Percentiles rank a stretch among this genome's conserved stretches.
These are phyloP conservation scores for Drosophila mimetica DNA, from an alignment of 2,888 invertebrate genomes.

Conservation along the genomic window DNA sequence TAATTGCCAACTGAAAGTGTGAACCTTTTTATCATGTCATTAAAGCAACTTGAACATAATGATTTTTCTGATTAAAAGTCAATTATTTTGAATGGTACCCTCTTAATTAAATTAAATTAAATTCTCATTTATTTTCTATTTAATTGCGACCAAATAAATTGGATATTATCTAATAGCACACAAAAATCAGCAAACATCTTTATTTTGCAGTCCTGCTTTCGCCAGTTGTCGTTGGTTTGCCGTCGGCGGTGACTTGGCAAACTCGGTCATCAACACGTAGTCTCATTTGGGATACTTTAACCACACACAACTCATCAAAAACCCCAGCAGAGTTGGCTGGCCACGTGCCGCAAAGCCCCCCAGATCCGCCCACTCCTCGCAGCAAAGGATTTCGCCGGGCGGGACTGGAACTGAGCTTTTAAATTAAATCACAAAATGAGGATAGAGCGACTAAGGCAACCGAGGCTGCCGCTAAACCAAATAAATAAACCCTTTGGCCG, in stretches of 20 bases:
- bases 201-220: slow-evolving; percentile 23
- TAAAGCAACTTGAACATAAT: background rate
- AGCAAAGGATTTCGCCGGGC: slow-evolving; percentile 18
- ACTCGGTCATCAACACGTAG: slow-evolving; percentile 67
- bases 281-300: slow-evolving; percentile 70
- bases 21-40: background rate
- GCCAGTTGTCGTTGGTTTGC: slow-evolving; percentile 4
- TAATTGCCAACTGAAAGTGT: slow-evolving; percentile 6
- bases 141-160: slow-evolving; percentile 6
- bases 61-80: too few species aligned
- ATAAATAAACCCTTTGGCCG: slow-evolving; percentile 77
- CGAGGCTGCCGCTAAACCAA: slow-evolving; percentile 65
- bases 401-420: slow-evolving; percentile 60
- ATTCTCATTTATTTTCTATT: slow-evolving; percentile 2
- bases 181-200: slow-evolving; percentile 1
- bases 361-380: slow-evolving; percentile 12
- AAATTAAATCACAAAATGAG: slow-evolving; percentile 78
- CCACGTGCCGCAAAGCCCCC: slow-evolving; percentile 40
- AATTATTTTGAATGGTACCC: too few species aligned
- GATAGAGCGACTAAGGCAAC: slow-evolving; percentile 63
- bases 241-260: slow-evolving; percentile 38
- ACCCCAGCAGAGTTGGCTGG: slow-evolving; percentile 34
- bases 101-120: too few species aligned
- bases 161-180: background rate
- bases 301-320: slow-evolving; percentile 47